These are phyloP conservation scores for Poeciliopsis retropinna DNA, from an alignment of 2,113 vertebrate genomes.

Conservation along the genomic window DNA sequence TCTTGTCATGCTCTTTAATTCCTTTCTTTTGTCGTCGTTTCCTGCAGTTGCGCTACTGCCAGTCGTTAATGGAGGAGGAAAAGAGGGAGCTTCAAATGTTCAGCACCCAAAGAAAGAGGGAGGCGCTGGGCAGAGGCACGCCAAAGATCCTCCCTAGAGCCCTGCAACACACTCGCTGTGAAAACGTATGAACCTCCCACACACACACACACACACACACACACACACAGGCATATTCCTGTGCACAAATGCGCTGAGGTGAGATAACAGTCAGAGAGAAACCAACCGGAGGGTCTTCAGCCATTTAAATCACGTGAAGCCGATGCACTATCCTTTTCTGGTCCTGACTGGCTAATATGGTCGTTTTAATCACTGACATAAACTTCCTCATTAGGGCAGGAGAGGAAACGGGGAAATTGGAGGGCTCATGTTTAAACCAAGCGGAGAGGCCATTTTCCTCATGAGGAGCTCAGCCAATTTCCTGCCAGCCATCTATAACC, in stretches of 20 bases:
- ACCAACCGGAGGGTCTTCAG: slow-evolving; percentile 38
- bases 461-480: slow-evolving; percentile 56
- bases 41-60: slow-evolving; percentile 92
- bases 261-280: slow-evolving; percentile 22
- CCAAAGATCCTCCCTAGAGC: slow-evolving; percentile 90
- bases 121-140: slow-evolving; percentile 91
- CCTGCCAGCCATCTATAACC: slow-evolving; percentile 53
- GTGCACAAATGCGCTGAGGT: slow-evolving; percentile 1
- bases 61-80: slow-evolving; percentile 93
- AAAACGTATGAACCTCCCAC: slow-evolving; percentile 82
- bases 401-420: slow-evolving; percentile 63
- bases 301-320: slow-evolving; percentile 53
- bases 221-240: not conserved
- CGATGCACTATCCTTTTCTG: slow-evolving; percentile 30
- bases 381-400: slow-evolving; percentile 59
- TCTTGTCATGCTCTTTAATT: slow-evolving; percentile 4
- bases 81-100: slow-evolving; percentile 94
- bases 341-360: slow-evolving; percentile 48
- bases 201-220: not conserved
- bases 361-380: slow-evolving; percentile 63
- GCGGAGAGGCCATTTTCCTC: slow-evolving; percentile 51
- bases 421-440: slow-evolving; percentile 53
- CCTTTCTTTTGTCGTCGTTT: slow-evolving; percentile 64
- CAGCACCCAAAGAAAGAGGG: slow-evolving; percentile 93
- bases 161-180: slow-evolving; percentile 86